These are phyloP conservation scores for Xestobium rufovillosum DNA, from an alignment of 2,888 invertebrate genomes.

Conservation along the genomic window DNA sequence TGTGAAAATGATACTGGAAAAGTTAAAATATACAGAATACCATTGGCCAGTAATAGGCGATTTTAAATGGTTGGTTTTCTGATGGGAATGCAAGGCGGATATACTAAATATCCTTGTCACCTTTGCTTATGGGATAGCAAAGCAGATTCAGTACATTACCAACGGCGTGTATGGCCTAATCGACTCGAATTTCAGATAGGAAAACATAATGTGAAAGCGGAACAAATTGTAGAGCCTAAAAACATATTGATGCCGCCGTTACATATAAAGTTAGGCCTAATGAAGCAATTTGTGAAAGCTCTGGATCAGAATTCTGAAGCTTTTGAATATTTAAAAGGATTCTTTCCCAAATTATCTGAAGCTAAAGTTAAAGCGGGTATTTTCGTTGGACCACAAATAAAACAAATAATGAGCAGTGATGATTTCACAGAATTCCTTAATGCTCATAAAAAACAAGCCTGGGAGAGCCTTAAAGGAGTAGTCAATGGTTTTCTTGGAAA, in stretches of 20 bases:
- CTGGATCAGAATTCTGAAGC: constrained; percentile 11
- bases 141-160: constrained; percentile 22
- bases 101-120: constrained; percentile 27
- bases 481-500: constrained; percentile 20
- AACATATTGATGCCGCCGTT: constrained; percentile 19
- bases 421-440: constrained; percentile 20
- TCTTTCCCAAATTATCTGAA: no score
- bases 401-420: no score
- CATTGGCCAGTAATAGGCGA: constrained; percentile 28
- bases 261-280: constrained; percentile 21
- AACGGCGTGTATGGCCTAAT: constrained; percentile 20
- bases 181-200: constrained; percentile 19
- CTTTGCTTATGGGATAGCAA: constrained; percentile 28
- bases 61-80: constrained; percentile 31
- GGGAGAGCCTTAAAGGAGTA: constrained; percentile 16
- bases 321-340: constrained; percentile 14
- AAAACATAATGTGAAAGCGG: constrained; percentile 21
- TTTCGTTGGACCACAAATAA: constrained; percentile 28
- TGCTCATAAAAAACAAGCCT: constrained; percentile 15
- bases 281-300: constrained; percentile 19
- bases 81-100: constrained; percentile 26
- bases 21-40: constrained; percentile 28
- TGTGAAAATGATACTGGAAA: constrained; percentile 26
- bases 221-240: constrained; percentile 17
- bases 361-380: constrained; percentile 28